A percentile compares a stretch with the other conserved stretches of the same genome.
phyloP scores from a whole-genome alignment of 2,113 vertebrate species.

The Pedetes capensis region DNA sequence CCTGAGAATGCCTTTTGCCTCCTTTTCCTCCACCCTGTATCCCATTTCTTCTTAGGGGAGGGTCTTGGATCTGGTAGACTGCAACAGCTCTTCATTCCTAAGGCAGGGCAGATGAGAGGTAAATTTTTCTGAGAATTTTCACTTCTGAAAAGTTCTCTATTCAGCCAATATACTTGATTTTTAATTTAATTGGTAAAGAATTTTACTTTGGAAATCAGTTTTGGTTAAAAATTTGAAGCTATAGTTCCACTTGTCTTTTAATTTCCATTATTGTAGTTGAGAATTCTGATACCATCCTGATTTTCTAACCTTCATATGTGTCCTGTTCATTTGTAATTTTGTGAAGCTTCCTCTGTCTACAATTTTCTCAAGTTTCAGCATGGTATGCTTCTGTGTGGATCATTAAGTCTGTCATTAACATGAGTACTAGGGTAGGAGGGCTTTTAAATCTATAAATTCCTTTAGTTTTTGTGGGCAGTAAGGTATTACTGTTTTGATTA shows the following conservation, averaged over 20 bases:
- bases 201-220: neutral
- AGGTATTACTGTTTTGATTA: neutral
- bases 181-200: neutral
- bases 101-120: neutral
- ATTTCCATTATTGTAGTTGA: neutral
- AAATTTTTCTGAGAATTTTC: neutral
- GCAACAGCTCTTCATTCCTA: neutral
- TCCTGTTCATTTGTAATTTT: neutral
- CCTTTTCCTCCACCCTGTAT: neutral
- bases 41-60: neutral
- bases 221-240: neutral
- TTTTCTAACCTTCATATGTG: neutral
- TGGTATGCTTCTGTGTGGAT: neutral
- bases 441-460: neutral
- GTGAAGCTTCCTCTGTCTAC: neutral
- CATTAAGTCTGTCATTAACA: neutral
- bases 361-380: neutral
- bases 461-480: neutral
- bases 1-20: neutral
- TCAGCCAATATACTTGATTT: neutral
- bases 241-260: neutral
- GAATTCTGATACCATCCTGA: neutral
- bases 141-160: neutral
- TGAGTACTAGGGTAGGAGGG: neutral
- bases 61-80: neutral